phyloP scores from a whole-genome alignment of 2,888 invertebrate species.

The Coremacera marginata region DNA sequence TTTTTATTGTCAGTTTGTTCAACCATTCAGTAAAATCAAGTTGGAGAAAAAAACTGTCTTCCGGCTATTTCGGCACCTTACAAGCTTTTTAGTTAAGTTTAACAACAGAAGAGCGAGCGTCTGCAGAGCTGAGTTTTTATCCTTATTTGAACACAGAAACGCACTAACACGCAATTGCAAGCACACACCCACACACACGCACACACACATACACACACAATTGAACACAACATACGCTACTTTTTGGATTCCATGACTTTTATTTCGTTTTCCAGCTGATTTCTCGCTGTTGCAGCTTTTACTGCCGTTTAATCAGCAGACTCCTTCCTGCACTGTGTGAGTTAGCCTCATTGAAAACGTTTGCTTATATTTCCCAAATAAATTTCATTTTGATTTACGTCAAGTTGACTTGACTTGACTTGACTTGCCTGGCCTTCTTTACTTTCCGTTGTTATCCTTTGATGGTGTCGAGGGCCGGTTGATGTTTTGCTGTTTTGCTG shows the following conservation, averaged over 20 bases:
- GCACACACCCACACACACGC: neutral
- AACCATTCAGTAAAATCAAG: conserved; percentile 55
- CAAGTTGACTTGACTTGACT: neutral
- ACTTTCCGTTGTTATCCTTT: neutral
- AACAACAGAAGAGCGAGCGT: conserved; percentile 45
- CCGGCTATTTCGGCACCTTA: conserved; percentile 59
- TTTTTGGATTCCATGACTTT: neutral
- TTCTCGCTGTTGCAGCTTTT: neutral
- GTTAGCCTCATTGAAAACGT: neutral
- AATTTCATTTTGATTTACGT: conserved; percentile 12
- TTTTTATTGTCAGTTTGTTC: too few relatives aligned
- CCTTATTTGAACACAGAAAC: neutral
- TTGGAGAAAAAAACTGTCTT: conserved; percentile 58
- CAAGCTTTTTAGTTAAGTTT: conserved; percentile 57
- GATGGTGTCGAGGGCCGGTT: neutral
- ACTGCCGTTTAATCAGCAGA: neutral
- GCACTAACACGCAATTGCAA: neutral
- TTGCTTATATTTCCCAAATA: conserved; percentile 6
- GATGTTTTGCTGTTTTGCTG: neutral
- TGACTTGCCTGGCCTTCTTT: neutral
- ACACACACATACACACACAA: neutral
- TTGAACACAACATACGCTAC: neutral
- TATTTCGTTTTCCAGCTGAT: conserved; percentile 16
- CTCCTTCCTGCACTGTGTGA: neutral
- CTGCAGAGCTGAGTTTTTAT: neutral